Evolutionary conservation across 30 jellyfish, hydroid and myxozoan species (phyloP).

Genomic region (Chrysaora quinquecirrha): DNA sequence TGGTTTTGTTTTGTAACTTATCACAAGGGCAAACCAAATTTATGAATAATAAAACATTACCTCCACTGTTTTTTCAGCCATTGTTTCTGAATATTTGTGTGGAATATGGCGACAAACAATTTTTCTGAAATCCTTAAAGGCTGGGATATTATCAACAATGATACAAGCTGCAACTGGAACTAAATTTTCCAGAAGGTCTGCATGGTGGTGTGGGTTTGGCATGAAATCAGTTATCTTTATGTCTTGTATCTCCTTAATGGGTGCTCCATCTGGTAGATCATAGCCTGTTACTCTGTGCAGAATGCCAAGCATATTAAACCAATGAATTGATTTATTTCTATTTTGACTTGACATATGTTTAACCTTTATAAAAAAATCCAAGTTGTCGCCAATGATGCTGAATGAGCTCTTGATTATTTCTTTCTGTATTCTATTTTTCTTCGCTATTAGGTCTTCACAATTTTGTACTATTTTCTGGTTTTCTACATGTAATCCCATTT

Average conservation of each 20-base stretch:
- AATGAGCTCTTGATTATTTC: not conserved
- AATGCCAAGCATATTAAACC: constrained; percentile 3
- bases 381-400: constrained; percentile 9
- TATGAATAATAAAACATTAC: no score
- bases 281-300: not conserved
- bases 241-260: not conserved
- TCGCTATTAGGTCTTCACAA: not conserved
- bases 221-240: not conserved
- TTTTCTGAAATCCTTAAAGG: constrained; percentile 1
- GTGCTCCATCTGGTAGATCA: not conserved
- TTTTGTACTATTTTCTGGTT: not conserved
- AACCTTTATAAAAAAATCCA: not conserved
- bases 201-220: not conserved
- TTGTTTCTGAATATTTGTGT: constrained; percentile 35
- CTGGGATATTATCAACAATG: constrained; percentile 18
- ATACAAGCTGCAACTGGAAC: constrained; percentile 5
- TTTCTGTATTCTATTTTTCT: not conserved
- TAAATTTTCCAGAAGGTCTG: not conserved
- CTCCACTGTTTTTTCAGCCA: constrained; percentile 25
- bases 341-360: not conserved
- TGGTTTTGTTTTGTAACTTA: no score
- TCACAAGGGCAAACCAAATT: no score
- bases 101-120: constrained; percentile 35
- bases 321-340: not conserved
- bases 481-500: not conserved